Evolutionary conservation across 1,140 invertebrate genomes (phyloP), one percentile per base, ranked within the genome.

Genomic region (Brachystomella parvula): DNA sequence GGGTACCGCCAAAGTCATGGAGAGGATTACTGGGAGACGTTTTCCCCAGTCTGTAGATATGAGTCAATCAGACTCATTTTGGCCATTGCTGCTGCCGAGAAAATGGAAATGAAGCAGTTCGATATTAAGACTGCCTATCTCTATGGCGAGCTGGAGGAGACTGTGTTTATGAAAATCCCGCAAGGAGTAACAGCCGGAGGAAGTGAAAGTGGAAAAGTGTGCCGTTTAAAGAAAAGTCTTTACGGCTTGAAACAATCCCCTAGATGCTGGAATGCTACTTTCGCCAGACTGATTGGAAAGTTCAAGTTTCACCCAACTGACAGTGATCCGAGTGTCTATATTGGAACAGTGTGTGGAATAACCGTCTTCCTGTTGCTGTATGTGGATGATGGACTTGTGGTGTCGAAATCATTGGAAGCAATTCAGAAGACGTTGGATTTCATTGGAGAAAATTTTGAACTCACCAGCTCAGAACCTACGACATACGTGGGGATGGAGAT

Each of bases 21-120:
- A 29, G 65, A 77, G 3, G 78, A 79, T 61, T 79, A 76, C 61
- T 26, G 71, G 33, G 77, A 80, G 68, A 81, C 75, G 24, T 80
- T 77, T 71, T 71, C 75, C 56, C 76, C 78, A 26, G 78, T 78
- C 1, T 72, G 73, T n/a, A 61, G 77, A 29, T 70, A 74, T 57
- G 72, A 73, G 32, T 66, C 74, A 24, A 44, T 75, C 9, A 33
- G 73, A 19, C 33, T 71, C 1, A 3, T 76, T 0, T 63, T 77
- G 0, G 64, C 70, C 26, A 56, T 75, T 44, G 71, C 74, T n/a
- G 75, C 75, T 19, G 35, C 59, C 21, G 26, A 64, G 17, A 61
- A 72, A 26, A 64, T 73, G 26, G 15, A 71, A 1, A 68, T 76
- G 68, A 35, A 19, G 9, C 49, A 53, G 21, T 15, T 26, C 9